A percentile compares a stretch with the other conserved stretches of the same genome.
These are phyloP conservation scores for Lepidocyrtoides sp. DNA, from an alignment of 2,888 invertebrate species.

Conservation along the genomic window DNA sequence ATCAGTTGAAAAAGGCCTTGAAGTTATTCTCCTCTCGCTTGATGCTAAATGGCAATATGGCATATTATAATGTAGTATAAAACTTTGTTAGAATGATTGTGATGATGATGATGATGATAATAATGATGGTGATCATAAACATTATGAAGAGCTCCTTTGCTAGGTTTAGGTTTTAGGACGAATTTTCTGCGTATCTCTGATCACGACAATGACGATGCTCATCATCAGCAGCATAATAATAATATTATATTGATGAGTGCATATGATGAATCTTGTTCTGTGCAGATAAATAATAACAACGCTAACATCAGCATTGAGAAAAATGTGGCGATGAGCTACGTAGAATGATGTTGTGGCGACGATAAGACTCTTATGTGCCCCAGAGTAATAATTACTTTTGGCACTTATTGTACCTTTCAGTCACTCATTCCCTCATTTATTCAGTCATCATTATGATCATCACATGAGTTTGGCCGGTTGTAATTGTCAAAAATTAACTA, in stretches of 20 bases:
- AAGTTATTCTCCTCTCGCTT: slow-evolving; percentile 62
- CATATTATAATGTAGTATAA: slow-evolving; percentile 24
- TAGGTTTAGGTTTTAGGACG: slow-evolving; percentile 25
- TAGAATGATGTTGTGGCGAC: not conserved
- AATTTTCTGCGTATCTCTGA: not conserved
- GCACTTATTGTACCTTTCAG: slow-evolving; percentile 74
- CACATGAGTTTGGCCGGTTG: not conserved
- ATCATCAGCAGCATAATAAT: slow-evolving; percentile 16
- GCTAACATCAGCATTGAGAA: slow-evolving; percentile 38
- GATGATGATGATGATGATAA: slow-evolving; percentile 50
- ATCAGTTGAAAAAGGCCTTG: slow-evolving; percentile 68
- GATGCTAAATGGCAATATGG: slow-evolving; percentile 21
- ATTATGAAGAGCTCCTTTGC: slow-evolving; percentile 47
- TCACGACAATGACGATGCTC: slow-evolving; percentile 18
- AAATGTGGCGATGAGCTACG: slow-evolving; percentile 1
- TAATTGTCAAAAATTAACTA: slow-evolving; percentile 59
- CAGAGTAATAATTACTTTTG: slow-evolving; percentile 70
- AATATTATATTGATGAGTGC: slow-evolving; percentile 67
- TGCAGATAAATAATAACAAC: slow-evolving; percentile 56
- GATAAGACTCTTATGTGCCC: slow-evolving; percentile 2
- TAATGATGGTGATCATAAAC: slow-evolving; percentile 29
- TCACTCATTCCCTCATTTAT: slow-evolving; percentile 71
- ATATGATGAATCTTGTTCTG: slow-evolving; percentile 64
- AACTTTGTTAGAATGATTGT: slow-evolving; percentile 18
- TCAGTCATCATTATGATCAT: slow-evolving; percentile 59